A percentile compares a stretch with the other conserved stretches of the same genome.
Evolutionary conservation across 2,888 invertebrate species (phyloP).

Genomic region (Onchidella celtica): DNA sequence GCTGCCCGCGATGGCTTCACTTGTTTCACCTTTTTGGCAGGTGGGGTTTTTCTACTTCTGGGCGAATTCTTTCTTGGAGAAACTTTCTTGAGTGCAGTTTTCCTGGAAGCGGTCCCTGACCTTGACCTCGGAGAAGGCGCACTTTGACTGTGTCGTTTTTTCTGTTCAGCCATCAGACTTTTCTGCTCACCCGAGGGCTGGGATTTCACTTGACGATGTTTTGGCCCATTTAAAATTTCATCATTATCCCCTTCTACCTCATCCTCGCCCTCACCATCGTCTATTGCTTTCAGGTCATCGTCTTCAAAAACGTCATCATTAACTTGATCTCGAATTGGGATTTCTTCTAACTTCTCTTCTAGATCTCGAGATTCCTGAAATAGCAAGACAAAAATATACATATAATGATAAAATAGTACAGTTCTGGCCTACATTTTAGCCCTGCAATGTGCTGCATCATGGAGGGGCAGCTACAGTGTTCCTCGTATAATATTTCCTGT

Average conservation of each 20-base stretch:
- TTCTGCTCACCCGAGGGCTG: background rate
- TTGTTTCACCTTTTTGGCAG: background rate
- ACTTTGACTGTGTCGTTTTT: background rate
- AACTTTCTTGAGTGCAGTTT: no score
- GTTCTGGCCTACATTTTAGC: background rate
- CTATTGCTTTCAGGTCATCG: background rate
- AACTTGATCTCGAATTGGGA: conserved; percentile 2
- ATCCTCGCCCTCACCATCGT: background rate
- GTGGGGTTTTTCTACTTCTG: no score
- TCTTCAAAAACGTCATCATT: background rate
- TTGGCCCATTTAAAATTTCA: background rate
- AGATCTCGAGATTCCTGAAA: conserved; percentile 59
- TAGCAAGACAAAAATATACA: background rate
- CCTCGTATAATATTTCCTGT: no score
- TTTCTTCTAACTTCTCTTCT: conserved; percentile 59
- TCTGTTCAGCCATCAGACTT: background rate
- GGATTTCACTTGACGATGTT: conserved; percentile 13
- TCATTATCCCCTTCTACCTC: background rate
- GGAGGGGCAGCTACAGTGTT: no score
- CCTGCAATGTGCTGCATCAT: no score
- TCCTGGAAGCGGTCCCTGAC: background rate
- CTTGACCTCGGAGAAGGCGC: background rate
- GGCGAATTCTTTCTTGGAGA: no score
- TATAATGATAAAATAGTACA: background rate
- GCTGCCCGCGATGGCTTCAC: background rate